Conservation (phyloP, 2,888 invertebrate species). For the Phyllotreta striolata region DNA sequence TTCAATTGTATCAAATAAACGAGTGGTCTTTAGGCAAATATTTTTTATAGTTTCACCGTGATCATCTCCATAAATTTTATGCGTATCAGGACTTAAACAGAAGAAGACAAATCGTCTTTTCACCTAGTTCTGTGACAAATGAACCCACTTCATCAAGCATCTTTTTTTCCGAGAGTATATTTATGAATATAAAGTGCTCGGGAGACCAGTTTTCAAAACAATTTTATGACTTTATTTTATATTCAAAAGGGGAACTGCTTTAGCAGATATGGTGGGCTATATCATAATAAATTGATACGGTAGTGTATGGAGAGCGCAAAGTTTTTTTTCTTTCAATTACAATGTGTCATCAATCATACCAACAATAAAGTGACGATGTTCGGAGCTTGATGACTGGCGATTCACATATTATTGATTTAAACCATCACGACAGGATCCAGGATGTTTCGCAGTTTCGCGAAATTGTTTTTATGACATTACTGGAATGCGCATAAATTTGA, state of each 20-base stretch:
- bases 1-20: slow-evolving; percentile 13
- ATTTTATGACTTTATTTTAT: slow-evolving; percentile 47
- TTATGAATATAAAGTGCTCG: slow-evolving; percentile 50
- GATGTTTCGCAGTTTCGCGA: neutral
- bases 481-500: no score
- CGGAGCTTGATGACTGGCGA: slow-evolving; percentile 26
- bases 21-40: slow-evolving; percentile 17
- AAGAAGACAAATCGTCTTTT: slow-evolving; percentile 41
- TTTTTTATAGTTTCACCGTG: slow-evolving; percentile 15
- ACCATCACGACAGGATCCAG: neutral
- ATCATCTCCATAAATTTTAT: slow-evolving; percentile 30
- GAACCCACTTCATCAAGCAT: slow-evolving; percentile 53
- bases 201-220: slow-evolving; percentile 47
- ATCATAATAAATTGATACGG: slow-evolving; percentile 31
- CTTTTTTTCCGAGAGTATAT: slow-evolving; percentile 50
- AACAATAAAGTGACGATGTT: slow-evolving; percentile 32
- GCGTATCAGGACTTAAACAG: slow-evolving; percentile 25
- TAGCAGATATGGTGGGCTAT: slow-evolving; percentile 25
- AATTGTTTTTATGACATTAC: no score
- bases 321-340: slow-evolving; percentile 31
- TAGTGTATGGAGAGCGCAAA: slow-evolving; percentile 25
- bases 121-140: slow-evolving; percentile 55
- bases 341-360: slow-evolving; percentile 33
- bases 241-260: slow-evolving; percentile 44
- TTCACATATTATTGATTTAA: slow-evolving; percentile 11